Base-by-base conservation (phyloP, 2,888 invertebrate genomes). In the Lutraria lutraria region DNA sequence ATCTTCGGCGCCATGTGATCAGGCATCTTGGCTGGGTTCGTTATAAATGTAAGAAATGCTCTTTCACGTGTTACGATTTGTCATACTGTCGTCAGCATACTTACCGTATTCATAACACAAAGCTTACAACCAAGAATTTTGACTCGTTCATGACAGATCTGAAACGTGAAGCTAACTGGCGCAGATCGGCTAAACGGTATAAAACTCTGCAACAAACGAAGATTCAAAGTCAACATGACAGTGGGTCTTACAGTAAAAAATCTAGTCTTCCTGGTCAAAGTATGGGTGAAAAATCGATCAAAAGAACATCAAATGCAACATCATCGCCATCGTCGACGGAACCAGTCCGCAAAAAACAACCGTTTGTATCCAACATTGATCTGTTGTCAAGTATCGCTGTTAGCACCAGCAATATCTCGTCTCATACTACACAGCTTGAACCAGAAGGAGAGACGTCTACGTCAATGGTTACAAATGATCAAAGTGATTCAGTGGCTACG, bases 1-100 rank as follows among this genome's bases (percentile, higher is more conserved):
- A 98, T 95, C 98, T 98, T 0, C 98, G 98, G 94, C 97, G 98
- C 10, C 98, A 98, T 85, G 97, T 98, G 96, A 97, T 98, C 0
- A 95, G 97, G 6, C 98, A 98, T 95, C 97, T 98, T 89, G 97
- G 98, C 89, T 98, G 98, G 98, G 97, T 98, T 94, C 97, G 98
- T 53, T 98, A 98, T 95, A 98, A 98, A 87, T 98, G 98, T 95
- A 98, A 97, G 94, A 96, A 98, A 29, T 98, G 98, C 96, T 97
- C 97, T 84, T 98, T 93, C 86, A 91, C 93, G n/a, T 92, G 94
- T 80, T 95, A 95, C 79, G 94, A 94, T 83, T 88, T 90, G 81
- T 96, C 96, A 0, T 95, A 96, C 81, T 94, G 94, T 87, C 94
- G 92, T 54, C 94, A 94, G 0, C 96, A 96, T 88, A 83, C 95